These are phyloP conservation scores for Linnaemya tessellans DNA, from an alignment of 2,888 invertebrate genomes.

Conservation along the genomic window DNA sequence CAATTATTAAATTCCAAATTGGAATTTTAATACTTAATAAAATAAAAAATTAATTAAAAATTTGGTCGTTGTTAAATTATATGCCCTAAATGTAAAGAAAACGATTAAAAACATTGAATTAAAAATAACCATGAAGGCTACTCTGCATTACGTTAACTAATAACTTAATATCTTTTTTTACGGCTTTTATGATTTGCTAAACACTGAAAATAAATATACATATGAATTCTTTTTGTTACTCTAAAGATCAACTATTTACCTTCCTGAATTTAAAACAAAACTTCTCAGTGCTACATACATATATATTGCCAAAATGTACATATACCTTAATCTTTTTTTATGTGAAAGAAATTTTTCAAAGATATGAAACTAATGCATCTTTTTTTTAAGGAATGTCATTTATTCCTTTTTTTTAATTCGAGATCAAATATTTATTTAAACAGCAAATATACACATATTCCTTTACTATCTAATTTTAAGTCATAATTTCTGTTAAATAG, in stretches of 20 bases:
- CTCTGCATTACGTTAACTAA: neutral
- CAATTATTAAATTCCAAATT: conserved; percentile 71
- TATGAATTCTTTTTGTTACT: neutral
- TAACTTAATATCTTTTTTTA: neutral
- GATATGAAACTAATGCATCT: neutral
- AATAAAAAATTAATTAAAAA: conserved; percentile 47
- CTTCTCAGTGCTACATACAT: neutral
- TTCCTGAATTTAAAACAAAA: neutral
- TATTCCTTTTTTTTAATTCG: neutral
- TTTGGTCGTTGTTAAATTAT: conserved; percentile 30
- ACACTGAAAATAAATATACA: neutral
- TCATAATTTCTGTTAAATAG: too few relatives aligned
- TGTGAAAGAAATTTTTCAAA: neutral
- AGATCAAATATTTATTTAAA: conserved; percentile 17
- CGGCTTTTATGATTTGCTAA: neutral
- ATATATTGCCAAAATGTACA: neutral
- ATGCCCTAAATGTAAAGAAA: neutral
- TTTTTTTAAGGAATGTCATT: neutral
- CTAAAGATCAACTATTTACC: too few relatives aligned
- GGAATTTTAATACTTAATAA: conserved; percentile 68
- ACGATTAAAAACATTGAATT: neutral
- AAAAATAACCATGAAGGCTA: neutral
- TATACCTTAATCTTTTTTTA: neutral
- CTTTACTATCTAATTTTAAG: conserved; percentile 22
- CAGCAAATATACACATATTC: conserved; percentile 5